phyloP scores from a whole-genome alignment of 1,140 invertebrate species.

The Saccostrea echinata region DNA sequence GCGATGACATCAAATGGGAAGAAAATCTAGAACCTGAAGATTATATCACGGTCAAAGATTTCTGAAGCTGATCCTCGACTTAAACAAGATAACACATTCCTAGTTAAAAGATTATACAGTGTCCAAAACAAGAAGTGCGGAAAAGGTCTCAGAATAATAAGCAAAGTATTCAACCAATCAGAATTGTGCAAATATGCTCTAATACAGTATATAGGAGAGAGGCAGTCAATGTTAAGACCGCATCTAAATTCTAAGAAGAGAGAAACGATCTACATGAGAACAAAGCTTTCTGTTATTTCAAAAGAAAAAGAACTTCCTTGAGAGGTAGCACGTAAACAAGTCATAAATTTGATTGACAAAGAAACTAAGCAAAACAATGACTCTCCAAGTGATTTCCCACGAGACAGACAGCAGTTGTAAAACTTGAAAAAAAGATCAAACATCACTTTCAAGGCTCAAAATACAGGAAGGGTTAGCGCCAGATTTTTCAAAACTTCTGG shows the following conservation, averaged over 20 bases:
- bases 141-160: conserved; percentile 7
- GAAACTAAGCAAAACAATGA: conserved; percentile 36
- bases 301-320: conserved; percentile 5
- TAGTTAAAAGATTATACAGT: no score
- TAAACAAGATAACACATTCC: no score
- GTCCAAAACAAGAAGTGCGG: not conserved
- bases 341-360: not conserved
- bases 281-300: no score
- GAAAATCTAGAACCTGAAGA: not conserved
- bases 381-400: conserved; percentile 42
- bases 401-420: no score
- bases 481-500: no score
- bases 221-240: no score
- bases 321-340: not conserved
- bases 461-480: no score
- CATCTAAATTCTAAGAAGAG: not conserved
- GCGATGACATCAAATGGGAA: no score
- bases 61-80: not conserved
- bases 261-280: not conserved
- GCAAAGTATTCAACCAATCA: conserved; percentile 25
- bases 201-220: conserved; percentile 43
- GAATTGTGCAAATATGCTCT: conserved; percentile 39
- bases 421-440: no score
- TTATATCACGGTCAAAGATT: not conserved
- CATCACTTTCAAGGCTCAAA: no score